These are phyloP conservation scores for Zoanthus sansibaricus DNA, from an alignment of 92 coral and sea anemone genomes.

Conservation along the genomic window DNA sequence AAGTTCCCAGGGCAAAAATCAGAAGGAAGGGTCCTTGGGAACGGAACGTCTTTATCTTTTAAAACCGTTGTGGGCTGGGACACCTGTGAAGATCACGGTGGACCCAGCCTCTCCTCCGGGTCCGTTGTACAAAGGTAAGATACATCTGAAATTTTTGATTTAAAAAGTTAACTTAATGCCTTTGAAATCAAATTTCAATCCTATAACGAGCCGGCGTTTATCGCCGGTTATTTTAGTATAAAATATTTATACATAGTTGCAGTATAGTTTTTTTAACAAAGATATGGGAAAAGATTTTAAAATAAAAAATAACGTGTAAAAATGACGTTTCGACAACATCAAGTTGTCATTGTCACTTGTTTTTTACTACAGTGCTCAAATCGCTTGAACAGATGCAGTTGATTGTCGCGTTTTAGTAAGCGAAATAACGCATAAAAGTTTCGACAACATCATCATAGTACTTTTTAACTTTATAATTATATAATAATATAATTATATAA, in stretches of 20 bases:
- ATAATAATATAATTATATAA: no score
- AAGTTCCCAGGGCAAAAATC: constrained; percentile 84
- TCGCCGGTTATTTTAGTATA: neutral
- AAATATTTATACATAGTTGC: neutral
- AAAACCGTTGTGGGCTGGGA: constrained; percentile 78
- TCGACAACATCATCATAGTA: no score
- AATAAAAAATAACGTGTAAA: no score
- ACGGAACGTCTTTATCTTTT: constrained; percentile 72
- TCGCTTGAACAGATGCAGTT: no score
- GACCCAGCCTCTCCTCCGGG: constrained; percentile 59
- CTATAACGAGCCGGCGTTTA: neutral
- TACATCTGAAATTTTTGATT: neutral
- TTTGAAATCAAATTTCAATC: neutral
- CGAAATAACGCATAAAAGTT: no score
- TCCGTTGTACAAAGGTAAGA: constrained; percentile 65
- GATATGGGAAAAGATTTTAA: no score
- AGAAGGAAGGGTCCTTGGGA: constrained; percentile 81
- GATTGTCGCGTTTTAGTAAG: no score
- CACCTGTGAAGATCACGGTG: constrained; percentile 72
- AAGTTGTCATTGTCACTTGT: no score
- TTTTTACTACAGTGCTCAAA: no score
- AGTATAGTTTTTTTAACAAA: no score
- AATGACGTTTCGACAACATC: no score
- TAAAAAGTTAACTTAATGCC: neutral
- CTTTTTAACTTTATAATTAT: no score